Evolutionary conservation across 2,797 vertebrate genomes (phyloP).

Genomic region (Acanthurus lineatus): DNA sequence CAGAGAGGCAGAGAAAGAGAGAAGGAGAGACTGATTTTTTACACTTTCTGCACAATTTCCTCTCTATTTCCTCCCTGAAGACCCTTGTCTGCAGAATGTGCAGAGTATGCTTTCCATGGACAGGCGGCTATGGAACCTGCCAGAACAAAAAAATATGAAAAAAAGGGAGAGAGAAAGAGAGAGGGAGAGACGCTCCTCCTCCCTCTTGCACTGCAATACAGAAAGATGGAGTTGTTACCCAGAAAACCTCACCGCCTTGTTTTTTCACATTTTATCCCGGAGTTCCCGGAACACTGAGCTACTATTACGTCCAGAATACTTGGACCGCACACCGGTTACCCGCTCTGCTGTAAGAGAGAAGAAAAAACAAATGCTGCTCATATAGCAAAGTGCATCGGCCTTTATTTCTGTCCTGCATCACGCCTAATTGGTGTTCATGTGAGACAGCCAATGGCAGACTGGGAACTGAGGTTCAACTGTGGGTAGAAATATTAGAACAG

Average conservation of each 20-base stretch:
- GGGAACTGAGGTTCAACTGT: constrained; percentile 53
- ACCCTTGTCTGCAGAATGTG: constrained; percentile 88
- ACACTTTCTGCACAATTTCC: constrained; percentile 90
- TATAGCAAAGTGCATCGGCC: constrained; percentile 69
- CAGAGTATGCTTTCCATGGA: constrained; percentile 86
- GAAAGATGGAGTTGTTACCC: constrained; percentile 83
- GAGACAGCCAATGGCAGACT: constrained; percentile 60
- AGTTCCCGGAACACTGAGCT: constrained; percentile 83
- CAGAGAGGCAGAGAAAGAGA: constrained; percentile 63
- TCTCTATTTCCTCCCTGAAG: constrained; percentile 89
- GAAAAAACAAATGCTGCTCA: constrained; percentile 62
- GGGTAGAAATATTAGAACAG: constrained; percentile 66
- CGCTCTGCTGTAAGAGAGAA: constrained; percentile 68
- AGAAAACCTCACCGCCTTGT: constrained; percentile 78
- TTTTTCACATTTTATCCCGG: constrained; percentile 73
- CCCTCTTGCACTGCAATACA: constrained; percentile 62
- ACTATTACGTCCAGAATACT: constrained; percentile 82
- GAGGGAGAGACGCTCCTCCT: constrained; percentile 65
- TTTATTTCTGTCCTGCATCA: constrained; percentile 77
- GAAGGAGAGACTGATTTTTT: constrained; percentile 81
- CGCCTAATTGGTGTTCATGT: constrained; percentile 71
- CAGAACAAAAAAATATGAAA: constrained; percentile 69
- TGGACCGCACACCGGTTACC: constrained; percentile 80
- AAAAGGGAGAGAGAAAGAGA: constrained; percentile 18
- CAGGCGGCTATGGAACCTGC: constrained; percentile 81